Base-by-base conservation (phyloP, 2,888 invertebrate species). In the Cryptus armator region DNA sequence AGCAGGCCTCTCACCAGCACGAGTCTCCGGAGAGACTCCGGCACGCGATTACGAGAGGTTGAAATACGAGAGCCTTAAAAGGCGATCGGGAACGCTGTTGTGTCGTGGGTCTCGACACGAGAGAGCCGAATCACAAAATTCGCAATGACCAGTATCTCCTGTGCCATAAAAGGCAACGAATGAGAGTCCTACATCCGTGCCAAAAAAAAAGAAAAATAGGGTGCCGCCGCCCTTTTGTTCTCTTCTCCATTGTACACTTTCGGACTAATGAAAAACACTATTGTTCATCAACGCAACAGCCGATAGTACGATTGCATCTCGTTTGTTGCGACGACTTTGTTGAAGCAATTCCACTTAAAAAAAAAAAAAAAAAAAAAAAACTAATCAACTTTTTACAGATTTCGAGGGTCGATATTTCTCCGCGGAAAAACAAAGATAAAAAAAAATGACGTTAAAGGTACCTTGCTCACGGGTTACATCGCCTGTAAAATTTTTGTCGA, bases 51-150 rank as follows among this genome's bases (percentile, higher is more conserved):
- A 46, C 79, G 70, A 66, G 68, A 62, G 72, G 46, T 77, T 78
- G 84, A 78, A 85, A 75, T 59, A 66, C 78, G 75, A 82, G 66
- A 2, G 78, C 85, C 85, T 85, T 85, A 82, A 85, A 85, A 85
- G 85, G 85, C 79, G 79, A 81, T 81, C 84, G 72, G 68, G 53
- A 62, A 72, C 67, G 19, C 72, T 12, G 59, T 56, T 62, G 53
- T 59, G 32, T 64, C 67, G 14, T 71, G 75, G 64, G 10, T 64
- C 70, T 48, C 44, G 37, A 64, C 59, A 48, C 71, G 64, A 43
- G 19, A 53, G 72, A 78, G 48, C 64, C 78, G 64, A 78, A 84
- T 74, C 76, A 75, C 37, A 51, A 84, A 81, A 84, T 74, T 46
- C 29, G 72, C 44, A 68, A 68, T 51, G 29, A 66, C 16, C 46